Evolutionary conservation across 2,888 invertebrate species (phyloP).

Genomic region (Plebejus argus): DNA sequence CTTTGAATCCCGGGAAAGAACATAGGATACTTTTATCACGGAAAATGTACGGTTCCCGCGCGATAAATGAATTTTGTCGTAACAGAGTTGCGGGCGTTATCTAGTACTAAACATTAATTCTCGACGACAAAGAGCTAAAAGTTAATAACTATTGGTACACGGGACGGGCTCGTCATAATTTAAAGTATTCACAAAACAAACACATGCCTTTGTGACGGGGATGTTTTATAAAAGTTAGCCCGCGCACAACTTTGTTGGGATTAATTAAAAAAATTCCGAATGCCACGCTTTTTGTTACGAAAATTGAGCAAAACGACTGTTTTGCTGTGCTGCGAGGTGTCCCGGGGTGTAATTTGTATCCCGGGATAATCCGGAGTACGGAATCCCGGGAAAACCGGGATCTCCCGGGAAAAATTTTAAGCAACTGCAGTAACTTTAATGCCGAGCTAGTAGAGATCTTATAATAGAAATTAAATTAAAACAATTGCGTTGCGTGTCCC

Average conservation of each 20-base stretch:
- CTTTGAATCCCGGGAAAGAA: too few species aligned
- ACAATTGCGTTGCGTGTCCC: too few species aligned
- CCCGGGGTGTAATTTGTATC: neutral
- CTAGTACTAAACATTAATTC: neutral
- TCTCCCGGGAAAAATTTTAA: too few species aligned
- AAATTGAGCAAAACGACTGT: conserved; percentile 5
- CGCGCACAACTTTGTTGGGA: conserved; percentile 19
- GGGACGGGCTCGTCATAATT: neutral
- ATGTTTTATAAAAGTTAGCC: conserved; percentile 16
- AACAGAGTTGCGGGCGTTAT: too few species aligned
- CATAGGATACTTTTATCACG: too few species aligned
- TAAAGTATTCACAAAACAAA: conserved; percentile 17
- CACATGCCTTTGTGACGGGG: conserved; percentile 9
- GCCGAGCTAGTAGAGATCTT: too few species aligned
- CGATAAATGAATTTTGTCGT: too few species aligned
- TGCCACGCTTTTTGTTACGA: conserved; percentile 20
- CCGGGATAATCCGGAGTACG: neutral
- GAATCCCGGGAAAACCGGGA: neutral
- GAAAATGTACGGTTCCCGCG: too few species aligned
- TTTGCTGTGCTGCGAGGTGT: neutral
- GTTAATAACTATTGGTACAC: neutral
- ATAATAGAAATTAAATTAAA: too few species aligned
- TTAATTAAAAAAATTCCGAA: conserved; percentile 27
- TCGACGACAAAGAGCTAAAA: neutral
- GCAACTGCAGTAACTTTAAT: too few species aligned